Evolutionary conservation across 2,113 vertebrate genomes (phyloP).

Genomic region (Notarius quadriscutis): DNA sequence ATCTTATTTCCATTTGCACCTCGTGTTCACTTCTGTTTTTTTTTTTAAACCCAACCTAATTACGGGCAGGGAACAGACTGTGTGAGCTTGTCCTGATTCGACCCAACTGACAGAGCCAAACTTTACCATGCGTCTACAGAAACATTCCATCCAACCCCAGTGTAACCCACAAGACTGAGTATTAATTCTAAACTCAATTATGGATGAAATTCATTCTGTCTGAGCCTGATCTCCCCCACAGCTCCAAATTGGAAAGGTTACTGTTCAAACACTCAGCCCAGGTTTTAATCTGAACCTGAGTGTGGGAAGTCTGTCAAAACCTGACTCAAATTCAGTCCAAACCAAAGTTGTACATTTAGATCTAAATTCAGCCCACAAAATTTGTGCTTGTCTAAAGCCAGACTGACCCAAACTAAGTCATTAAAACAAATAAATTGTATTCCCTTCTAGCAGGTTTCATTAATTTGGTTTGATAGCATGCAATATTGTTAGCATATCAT

Average conservation of each 20-base stretch:
- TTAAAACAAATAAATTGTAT: neutral
- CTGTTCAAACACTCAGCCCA: neutral
- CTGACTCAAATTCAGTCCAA: neutral
- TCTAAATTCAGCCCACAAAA: neutral
- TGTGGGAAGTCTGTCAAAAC: neutral
- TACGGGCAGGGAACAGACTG: neutral
- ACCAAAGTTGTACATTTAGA: no score
- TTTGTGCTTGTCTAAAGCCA: neutral
- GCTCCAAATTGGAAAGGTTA: neutral
- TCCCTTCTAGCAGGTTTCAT: no score
- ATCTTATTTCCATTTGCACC: slow-evolving; percentile 4
- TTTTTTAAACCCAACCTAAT: neutral
- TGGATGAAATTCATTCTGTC: neutral
- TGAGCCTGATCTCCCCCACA: neutral
- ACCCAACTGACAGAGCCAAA: neutral
- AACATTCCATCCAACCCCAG: neutral
- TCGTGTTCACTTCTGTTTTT: neutral
- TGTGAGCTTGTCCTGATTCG: neutral
- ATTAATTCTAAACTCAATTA: neutral
- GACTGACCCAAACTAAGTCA: neutral
- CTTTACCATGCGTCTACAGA: neutral
- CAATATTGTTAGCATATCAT: no score
- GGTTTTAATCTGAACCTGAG: neutral
- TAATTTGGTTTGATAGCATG: no score
- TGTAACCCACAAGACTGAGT: neutral